Conservation (phyloP, 53 echinoderm and acorn worm genomes). For the Crossaster papposus region DNA sequence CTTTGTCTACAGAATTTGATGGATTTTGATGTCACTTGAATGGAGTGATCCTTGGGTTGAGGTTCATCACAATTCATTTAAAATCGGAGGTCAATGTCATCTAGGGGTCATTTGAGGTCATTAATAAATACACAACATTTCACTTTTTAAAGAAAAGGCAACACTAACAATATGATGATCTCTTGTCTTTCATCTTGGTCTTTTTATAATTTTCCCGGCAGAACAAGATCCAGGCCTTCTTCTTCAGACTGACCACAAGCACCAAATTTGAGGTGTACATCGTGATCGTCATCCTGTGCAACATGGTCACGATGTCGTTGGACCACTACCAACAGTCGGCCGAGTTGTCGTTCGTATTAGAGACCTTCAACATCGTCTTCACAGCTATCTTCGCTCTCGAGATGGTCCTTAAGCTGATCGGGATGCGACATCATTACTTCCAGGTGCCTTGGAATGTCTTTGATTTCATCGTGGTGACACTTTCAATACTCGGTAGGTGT, state of each 20-base stretch:
- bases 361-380: conserved; percentile 78
- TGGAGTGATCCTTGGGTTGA: too few relatives aligned
- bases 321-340: conserved; percentile 77
- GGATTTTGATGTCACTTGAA: too few relatives aligned
- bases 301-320: conserved; percentile 92
- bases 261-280: conserved; percentile 89
- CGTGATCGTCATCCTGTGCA: conserved; percentile 80
- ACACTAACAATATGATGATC: too few relatives aligned
- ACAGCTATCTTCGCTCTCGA: conserved; percentile 82
- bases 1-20: too few relatives aligned
- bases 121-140: too few relatives aligned
- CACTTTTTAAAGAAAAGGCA: too few relatives aligned
- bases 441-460: conserved; percentile 87
- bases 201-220: conserved; percentile 43
- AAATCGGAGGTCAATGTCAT: too few relatives aligned
- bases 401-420: conserved; percentile 77
- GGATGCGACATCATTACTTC: conserved; percentile 86
- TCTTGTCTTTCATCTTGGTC: too few relatives aligned
- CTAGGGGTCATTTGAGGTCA: too few relatives aligned
- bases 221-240: conserved; percentile 79
- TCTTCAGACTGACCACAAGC: conserved; percentile 82
- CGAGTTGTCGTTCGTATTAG: conserved; percentile 52
- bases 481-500: conserved; percentile 79
- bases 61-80: too few relatives aligned
- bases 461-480: conserved; percentile 84